Base-by-base conservation (phyloP, 2,888 invertebrate genomes). In the Shargacucullia verbasci region DNA sequence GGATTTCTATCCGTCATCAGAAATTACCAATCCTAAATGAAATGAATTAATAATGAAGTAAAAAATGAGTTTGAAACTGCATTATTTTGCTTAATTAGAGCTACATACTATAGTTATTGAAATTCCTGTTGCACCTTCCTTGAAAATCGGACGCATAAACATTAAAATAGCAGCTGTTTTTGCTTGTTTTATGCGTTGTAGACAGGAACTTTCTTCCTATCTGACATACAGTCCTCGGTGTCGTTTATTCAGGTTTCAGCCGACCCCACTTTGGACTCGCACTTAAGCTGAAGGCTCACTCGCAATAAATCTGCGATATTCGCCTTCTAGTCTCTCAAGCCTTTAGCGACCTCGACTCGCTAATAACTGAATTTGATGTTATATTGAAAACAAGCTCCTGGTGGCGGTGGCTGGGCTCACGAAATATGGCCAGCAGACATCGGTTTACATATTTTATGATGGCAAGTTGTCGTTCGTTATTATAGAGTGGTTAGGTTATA, bases 231-330 rank as follows among this genome's bases (percentile, higher is more conserved):
- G 35, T 29, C 13, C 37, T 38, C 38, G 11, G 43, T 14, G 41
- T 53, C 41, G 33, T 41, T 2, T 2, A 10, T 33, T 12, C 50
- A 31, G 37, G 25, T 34, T 41, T 37, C 43, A 8, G 45, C 12
- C 41, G 52, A 65, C 73, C 73, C 65, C 66, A 62, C 73, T 69
- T 61, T 33, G 47, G 11, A 34, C 20, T 15, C 49, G 47, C 63
- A 73, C 70, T 62, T 64, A 73, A 52, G 47, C 54, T 52, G 38
- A 41, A 46, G 35, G 38, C 39, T 14, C 31, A 31, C 37, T 48
- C 56, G 54, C 47, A 49, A 66, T 73, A 75, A 66, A 75, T 73
- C 66, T 66, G 50, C 64, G 55, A 59, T 48, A 67, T 64, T 61
- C 45, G 38, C 20, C 49, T 33, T 48, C 34, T 20, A 20, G 20